Base-by-base conservation (phyloP, 92 coral and sea anemone species). In the Parazoanthus swiftii region DNA sequence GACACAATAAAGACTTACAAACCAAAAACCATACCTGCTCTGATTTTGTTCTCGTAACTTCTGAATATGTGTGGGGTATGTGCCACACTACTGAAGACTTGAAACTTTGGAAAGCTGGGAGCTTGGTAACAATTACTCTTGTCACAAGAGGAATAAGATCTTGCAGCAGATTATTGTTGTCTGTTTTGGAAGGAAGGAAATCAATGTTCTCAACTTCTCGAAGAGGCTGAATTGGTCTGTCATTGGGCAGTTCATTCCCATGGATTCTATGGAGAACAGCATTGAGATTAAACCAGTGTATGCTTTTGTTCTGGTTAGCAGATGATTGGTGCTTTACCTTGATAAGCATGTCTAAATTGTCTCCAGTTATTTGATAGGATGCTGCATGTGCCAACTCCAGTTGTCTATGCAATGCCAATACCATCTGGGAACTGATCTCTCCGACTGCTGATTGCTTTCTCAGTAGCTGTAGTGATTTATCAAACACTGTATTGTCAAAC, bases 231-330 rank as follows among this genome's bases (percentile, higher is more conserved):
- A 81, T 73, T 80, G 88, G 91, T 6, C 9, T 70, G 75, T 75
- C 54, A 72, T 82, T 58, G 20, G 86, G 74, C 82, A 82, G 81
- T 7, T 89, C 48, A 81, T 81, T 82, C 10, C 33, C 89, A 38
- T 36, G 29, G 0, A 91, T 89, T 7, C 91, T 89, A 29, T 89
- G 43, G 20, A 65, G 26, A 5, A 91, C 86, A 9, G 86, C 93
- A 91, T 89, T 91, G 8, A 89, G 18, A 14, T 86, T 70, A 79
- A 91, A 88, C 93, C 91, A 88, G 44, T 91, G 93, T 23, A 91
- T 91, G 58, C 89, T 88, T 42, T 88, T 88, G 59, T 91, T 91
- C 42, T 91, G 93, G 23, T 80, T 88, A 11, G 86, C 20, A 44
- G 85, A 29, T 9, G 86, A 21, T 85, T 77, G 79, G 74, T 85